A percentile compares a stretch with the other conserved stretches of the same genome.
These are phyloP conservation scores for Rhyacichthys aspro DNA, from an alignment of 2,797 vertebrate species.

Conservation along the genomic window DNA sequence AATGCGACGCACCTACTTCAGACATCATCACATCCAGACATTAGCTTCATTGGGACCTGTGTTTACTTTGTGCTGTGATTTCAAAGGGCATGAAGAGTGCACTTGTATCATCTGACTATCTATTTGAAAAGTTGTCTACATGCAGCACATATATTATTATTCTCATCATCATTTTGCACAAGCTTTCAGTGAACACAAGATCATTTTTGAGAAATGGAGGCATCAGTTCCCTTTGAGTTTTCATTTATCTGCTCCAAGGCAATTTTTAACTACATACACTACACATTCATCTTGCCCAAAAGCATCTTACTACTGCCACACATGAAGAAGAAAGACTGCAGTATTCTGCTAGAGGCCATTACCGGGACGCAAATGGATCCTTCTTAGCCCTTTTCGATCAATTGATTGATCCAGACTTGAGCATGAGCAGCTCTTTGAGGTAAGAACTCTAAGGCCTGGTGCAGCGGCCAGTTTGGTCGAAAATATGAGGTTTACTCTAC, in stretches of 20 bases:
- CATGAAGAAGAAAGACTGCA: constrained; percentile 12
- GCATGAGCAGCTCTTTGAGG: constrained; percentile 15
- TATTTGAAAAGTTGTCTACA: too few species aligned
- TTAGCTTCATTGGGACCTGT: constrained; percentile 21
- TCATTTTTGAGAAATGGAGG: too few species aligned
- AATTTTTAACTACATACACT: constrained; percentile 27
- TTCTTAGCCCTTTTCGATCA: constrained; percentile 39
- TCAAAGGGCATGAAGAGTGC: constrained; percentile 8
- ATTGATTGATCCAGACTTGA: constrained; percentile 40
- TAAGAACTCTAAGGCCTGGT: not conserved
- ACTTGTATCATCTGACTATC: not conserved
- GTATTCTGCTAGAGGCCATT: constrained; percentile 33
- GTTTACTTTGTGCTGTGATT: constrained; percentile 8
- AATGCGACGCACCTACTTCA: constrained; percentile 32
- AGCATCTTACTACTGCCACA: constrained; percentile 17
- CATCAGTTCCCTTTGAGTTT: not conserved
- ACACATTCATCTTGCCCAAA: constrained; percentile 23
- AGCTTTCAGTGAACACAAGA: too few species aligned
- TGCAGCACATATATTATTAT: too few species aligned
- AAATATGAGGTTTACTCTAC: not conserved
- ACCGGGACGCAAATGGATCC: constrained; percentile 41
- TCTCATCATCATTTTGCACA: too few species aligned
- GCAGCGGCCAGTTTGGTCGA: constrained; percentile 11
- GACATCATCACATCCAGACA: constrained; percentile 23
- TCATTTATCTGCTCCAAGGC: constrained; percentile 23